Percentiles rank a stretch among this genome's conserved stretches.
phyloP scores from a whole-genome alignment of 2,797 vertebrate genomes.

The Amblyraja radiata region DNA sequence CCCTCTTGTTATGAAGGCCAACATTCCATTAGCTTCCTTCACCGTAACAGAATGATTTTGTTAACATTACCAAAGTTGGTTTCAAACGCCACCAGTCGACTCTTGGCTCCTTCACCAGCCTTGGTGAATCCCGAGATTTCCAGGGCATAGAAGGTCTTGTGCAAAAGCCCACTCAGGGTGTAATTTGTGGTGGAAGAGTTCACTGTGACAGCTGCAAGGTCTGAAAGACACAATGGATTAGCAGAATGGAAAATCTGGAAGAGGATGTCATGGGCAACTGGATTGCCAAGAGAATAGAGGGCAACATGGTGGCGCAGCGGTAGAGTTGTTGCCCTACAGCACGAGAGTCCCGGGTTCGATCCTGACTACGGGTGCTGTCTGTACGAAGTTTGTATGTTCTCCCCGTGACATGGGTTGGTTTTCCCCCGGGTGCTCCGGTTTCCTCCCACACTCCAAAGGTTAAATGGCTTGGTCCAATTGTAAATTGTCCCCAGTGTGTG shows the following conservation, averaged over 20 bases:
- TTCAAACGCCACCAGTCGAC: slow-evolving; percentile 45
- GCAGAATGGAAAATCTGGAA: not conserved
- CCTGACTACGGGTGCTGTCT: too few relatives aligned
- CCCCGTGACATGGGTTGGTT: too few relatives aligned
- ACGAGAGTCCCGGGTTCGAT: too few relatives aligned
- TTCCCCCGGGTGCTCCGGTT: too few relatives aligned
- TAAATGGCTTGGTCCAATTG: too few relatives aligned
- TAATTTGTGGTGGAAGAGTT: slow-evolving; percentile 48
- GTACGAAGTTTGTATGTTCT: too few relatives aligned
- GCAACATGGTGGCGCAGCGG: too few relatives aligned
- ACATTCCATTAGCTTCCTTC: too few relatives aligned
- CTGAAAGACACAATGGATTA: not conserved
- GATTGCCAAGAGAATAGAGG: not conserved
- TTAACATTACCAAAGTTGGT: slow-evolving; percentile 50
- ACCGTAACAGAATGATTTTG: not conserved
- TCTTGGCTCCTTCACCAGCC: slow-evolving; percentile 60
- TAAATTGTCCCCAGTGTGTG: too few relatives aligned
- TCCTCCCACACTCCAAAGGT: too few relatives aligned
- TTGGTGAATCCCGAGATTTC: slow-evolving; percentile 67
- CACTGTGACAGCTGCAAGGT: slow-evolving; percentile 58
- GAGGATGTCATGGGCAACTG: not conserved
- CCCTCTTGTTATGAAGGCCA: too few relatives aligned
- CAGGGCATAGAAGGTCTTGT: slow-evolving; percentile 54
- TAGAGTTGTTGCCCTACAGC: too few relatives aligned
- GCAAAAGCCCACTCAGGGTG: slow-evolving; percentile 52